phyloP scores from a whole-genome alignment of 2,888 invertebrate genomes.

The Rhodophaea formosa region DNA sequence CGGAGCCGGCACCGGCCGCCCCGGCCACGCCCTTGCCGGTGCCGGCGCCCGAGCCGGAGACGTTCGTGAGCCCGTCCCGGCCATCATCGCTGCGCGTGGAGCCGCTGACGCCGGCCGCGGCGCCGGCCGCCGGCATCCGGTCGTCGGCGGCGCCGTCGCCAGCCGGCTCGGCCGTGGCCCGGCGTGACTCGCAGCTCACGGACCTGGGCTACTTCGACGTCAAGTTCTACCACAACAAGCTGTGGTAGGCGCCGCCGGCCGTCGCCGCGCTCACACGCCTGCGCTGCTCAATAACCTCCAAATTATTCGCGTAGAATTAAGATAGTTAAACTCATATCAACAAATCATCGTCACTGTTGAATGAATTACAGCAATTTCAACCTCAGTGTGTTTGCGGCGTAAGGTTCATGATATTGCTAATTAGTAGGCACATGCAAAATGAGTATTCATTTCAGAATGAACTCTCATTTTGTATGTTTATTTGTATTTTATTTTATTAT shows the following conservation, averaged over 20 bases:
- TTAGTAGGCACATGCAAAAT: too few species aligned
- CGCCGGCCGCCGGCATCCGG: slow-evolving; percentile 5
- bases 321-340: too few species aligned
- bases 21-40: slow-evolving; percentile 19
- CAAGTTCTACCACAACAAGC: slow-evolving; percentile 88
- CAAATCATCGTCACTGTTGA: background rate
- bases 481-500: too few species aligned
- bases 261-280: background rate
- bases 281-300: background rate
- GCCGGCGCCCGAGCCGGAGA: slow-evolving; percentile 15
- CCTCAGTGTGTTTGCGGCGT: too few species aligned
- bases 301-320: too few species aligned
- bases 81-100: slow-evolving; percentile 40
- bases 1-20: slow-evolving; percentile 13
- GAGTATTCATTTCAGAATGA: too few species aligned
- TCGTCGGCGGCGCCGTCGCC: slow-evolving; percentile 30
- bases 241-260: slow-evolving; percentile 81
- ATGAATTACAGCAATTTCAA: too few species aligned
- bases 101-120: slow-evolving; percentile 26
- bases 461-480: too few species aligned
- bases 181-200: slow-evolving; percentile 74
- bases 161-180: slow-evolving; percentile 36
- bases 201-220: slow-evolving; percentile 87
- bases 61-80: slow-evolving; percentile 34
- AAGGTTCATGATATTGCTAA: too few species aligned